These are phyloP conservation scores for Microtus pennsylvanicus DNA, from an alignment of 2,113 vertebrate species.

Conservation along the genomic window DNA sequence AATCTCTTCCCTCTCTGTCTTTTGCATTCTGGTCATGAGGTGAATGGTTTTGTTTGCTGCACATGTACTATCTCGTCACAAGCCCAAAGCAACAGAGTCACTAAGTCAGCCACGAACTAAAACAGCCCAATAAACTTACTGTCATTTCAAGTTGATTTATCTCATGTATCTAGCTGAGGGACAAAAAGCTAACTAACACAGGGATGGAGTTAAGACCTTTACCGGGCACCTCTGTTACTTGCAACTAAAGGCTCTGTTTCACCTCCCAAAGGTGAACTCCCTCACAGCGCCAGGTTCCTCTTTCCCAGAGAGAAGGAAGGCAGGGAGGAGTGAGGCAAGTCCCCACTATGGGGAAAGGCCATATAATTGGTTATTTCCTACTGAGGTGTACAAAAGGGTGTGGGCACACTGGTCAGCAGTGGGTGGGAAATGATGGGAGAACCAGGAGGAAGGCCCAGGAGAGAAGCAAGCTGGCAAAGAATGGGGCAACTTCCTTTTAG, in stretches of 20 bases:
- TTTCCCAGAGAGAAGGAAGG: constrained; percentile 17
- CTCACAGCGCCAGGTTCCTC: constrained; percentile 28
- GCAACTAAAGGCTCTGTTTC: not conserved
- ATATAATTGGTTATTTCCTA: not conserved
- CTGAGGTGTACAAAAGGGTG: not conserved
- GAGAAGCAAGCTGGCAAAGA: not conserved
- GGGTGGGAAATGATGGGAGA: constrained; percentile 5
- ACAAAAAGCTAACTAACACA: not conserved
- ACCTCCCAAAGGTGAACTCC: not conserved
- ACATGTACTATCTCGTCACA: not conserved
- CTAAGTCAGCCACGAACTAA: not conserved
- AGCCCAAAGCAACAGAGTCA: not conserved
- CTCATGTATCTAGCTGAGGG: not conserved
- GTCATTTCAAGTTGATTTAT: not conserved
- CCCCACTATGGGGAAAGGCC: not conserved
- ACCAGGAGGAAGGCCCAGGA: constrained; percentile 30
- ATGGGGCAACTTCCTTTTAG: constrained; percentile 39
- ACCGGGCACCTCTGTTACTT: not conserved
- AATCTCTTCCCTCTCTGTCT: not conserved
- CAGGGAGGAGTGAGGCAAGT: not conserved
- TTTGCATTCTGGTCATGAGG: not conserved
- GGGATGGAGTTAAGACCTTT: not conserved
- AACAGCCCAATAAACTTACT: not conserved
- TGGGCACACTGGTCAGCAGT: not conserved
- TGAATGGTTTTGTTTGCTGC: not conserved